phyloP scores from a whole-genome alignment of 2,888 invertebrate species.

The Drosophila ustulata region DNA sequence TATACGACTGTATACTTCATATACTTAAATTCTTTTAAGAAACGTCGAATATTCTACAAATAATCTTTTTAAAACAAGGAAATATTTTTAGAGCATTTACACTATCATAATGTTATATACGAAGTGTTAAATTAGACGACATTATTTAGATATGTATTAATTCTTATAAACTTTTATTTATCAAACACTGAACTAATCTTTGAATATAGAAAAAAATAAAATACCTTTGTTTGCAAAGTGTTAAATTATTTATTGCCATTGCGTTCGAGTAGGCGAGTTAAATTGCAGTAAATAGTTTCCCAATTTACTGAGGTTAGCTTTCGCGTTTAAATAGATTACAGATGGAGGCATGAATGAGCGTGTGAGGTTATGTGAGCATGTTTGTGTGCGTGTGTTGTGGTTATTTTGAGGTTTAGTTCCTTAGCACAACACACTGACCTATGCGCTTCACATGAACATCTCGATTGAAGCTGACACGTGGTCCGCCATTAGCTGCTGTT shows the following conservation, averaged over 20 bases:
- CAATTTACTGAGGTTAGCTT: constrained; percentile 2
- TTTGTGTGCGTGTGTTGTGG: constrained; percentile 46
- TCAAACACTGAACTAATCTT: not conserved
- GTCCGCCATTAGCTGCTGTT: constrained; percentile 87
- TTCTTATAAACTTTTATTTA: no score
- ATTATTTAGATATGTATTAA: no score
- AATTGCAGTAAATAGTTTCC: not conserved
- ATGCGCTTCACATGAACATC: constrained; percentile 96
- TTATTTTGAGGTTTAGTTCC: constrained; percentile 54
- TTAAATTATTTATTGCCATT: no score
- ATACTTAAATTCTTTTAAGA: no score
- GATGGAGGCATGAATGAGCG: not conserved
- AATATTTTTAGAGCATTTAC: no score
- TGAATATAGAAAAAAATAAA: no score
- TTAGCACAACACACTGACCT: constrained; percentile 87
- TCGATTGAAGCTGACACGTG: constrained; percentile 94
- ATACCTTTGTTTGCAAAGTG: no score
- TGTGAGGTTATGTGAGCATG: constrained; percentile 1
- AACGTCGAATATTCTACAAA: no score
- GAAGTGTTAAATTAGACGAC: no score
- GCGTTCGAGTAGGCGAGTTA: not conserved
- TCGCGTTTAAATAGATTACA: not conserved
- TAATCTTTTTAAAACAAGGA: no score
- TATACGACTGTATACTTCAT: no score
- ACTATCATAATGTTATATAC: no score